These are phyloP conservation scores for Drosophila setifemur DNA, from an alignment of 1,140 invertebrate genomes.

Conservation along the genomic window DNA sequence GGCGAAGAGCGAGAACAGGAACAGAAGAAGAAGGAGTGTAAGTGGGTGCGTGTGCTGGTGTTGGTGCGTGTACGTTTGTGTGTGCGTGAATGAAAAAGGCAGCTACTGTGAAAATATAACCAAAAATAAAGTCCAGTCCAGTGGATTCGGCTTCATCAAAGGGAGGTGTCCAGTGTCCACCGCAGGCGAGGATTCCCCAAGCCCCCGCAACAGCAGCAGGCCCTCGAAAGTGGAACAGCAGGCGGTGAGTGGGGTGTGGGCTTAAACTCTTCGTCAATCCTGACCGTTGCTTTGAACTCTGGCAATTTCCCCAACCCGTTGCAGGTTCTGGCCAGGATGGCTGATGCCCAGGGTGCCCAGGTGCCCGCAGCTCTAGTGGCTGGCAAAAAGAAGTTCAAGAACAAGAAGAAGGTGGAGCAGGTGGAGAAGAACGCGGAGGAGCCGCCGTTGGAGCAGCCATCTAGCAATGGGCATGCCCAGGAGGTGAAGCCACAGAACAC, in stretches of 20 bases:
- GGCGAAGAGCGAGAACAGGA: not conserved
- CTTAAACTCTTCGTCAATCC: too few relatives aligned
- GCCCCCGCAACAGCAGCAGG: not conserved
- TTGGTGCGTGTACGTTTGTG: conserved; percentile 29
- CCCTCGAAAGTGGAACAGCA: not conserved
- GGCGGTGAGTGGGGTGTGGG: too few relatives aligned
- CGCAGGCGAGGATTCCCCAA: conserved; percentile 4
- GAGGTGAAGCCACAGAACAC: too few relatives aligned
- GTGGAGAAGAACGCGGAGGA: conserved; percentile 15
- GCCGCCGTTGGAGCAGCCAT: not conserved
- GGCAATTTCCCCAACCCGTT: not conserved
- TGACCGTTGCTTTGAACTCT: too few relatives aligned
- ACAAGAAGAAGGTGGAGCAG: conserved; percentile 57
- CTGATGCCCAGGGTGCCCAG: conserved; percentile 55
- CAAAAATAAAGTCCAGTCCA: conserved; percentile 61
- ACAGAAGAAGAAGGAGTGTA: conserved; percentile 11
- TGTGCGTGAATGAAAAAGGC: conserved; percentile 74
- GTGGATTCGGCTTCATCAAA: conserved; percentile 1
- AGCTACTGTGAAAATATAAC: conserved; percentile 77
- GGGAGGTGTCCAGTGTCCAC: conserved; percentile 1
- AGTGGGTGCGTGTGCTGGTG: conserved; percentile 20
- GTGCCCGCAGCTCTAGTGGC: conserved; percentile 34
- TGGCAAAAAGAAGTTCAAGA: conserved; percentile 61
- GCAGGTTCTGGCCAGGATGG: conserved; percentile 42
- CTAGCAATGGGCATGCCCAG: conserved; percentile 43